A percentile compares a stretch with the other conserved stretches of the same genome.
phyloP scores from a whole-genome alignment of 2,113 vertebrate genomes.

The Charadrius vociferus region DNA sequence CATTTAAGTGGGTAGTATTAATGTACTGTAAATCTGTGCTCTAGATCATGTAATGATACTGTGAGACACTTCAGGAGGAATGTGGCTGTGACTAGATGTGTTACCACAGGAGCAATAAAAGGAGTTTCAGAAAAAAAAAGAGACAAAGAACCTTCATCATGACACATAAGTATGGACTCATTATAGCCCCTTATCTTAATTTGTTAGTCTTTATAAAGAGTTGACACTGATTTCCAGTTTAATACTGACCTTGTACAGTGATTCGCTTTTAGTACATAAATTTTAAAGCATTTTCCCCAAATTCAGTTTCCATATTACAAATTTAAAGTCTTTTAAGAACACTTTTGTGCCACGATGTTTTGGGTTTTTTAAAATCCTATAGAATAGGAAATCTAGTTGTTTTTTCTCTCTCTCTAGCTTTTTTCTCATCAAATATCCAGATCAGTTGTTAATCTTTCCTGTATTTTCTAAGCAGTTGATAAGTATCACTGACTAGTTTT shows the following conservation, averaged over 20 bases:
- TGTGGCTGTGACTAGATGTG: background rate
- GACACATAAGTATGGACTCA: background rate
- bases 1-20: background rate
- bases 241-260: background rate
- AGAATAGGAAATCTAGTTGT: background rate
- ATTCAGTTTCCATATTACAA: background rate
- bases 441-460: background rate
- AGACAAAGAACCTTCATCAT: background rate
- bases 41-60: background rate
- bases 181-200: accelerated
- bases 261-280: background rate
- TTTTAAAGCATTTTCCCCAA: background rate
- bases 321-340: background rate
- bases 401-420: no score
- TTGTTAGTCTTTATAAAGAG: background rate
- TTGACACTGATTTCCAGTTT: background rate
- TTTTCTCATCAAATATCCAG: background rate
- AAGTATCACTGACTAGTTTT: background rate
- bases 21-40: background rate
- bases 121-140: background rate
- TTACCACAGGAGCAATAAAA: background rate
- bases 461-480: background rate
- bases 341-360: background rate
- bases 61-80: background rate
- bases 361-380: accelerated